Evolutionary conservation across 2,888 invertebrate genomes (phyloP).

Genomic region (Epsilonema sp.): DNA sequence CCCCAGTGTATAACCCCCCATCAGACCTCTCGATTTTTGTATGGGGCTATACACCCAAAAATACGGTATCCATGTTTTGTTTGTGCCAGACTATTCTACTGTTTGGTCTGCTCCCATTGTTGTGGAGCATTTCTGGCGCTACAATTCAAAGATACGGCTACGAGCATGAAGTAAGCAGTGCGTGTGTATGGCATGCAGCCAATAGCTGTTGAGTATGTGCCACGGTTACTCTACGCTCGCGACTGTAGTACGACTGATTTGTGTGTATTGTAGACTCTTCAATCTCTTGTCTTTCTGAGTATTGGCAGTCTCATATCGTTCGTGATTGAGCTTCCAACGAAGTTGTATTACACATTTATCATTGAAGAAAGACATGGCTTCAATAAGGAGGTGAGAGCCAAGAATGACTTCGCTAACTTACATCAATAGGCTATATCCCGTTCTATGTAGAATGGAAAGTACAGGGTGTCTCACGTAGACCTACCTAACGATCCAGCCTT

Average conservation of each 20-base stretch:
- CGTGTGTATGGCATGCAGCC: too few species aligned
- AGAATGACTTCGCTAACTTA: too few species aligned
- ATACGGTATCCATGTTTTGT: neutral
- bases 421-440: too few species aligned
- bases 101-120: constrained; percentile 35
- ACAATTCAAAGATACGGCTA: constrained; percentile 34
- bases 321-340: constrained; percentile 55
- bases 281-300: constrained; percentile 53
- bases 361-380: constrained; percentile 89
- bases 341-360: constrained; percentile 67
- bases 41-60: too few species aligned
- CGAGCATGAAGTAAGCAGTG: constrained; percentile 27
- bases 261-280: too few species aligned
- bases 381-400: constrained; percentile 77
- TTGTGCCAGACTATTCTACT: constrained; percentile 27
- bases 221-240: too few species aligned
- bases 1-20: too few species aligned
- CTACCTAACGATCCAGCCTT: too few species aligned
- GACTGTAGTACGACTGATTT: too few species aligned
- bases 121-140: constrained; percentile 52
- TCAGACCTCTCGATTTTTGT: too few species aligned
- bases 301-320: constrained; percentile 48
- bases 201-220: neutral
- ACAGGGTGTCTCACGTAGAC: too few species aligned
- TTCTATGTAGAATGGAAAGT: too few species aligned